Evolutionary conservation across 2,888 invertebrate genomes (phyloP).

Genomic region (Scaptomyza polygonia): DNA sequence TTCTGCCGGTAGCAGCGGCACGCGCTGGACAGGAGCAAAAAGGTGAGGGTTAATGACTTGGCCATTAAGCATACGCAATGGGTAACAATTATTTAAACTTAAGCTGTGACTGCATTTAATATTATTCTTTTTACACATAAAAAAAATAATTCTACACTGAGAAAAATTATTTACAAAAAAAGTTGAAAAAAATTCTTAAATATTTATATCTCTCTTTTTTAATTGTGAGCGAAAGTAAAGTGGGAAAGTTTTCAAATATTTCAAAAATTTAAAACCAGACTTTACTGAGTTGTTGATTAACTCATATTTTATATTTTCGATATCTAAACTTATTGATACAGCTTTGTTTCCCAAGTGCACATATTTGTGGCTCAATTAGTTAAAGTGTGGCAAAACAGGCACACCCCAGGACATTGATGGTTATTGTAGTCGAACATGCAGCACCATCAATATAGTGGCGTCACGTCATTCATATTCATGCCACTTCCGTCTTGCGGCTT

Average conservation of each 20-base stretch:
- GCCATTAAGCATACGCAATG: slow-evolving; percentile 64
- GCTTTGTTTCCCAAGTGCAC: not conserved
- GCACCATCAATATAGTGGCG: slow-evolving; percentile 14
- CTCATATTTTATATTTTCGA: no score
- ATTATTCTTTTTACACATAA: not conserved
- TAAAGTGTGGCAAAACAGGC: slow-evolving; percentile 51
- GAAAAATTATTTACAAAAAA: not conserved
- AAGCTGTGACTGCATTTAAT: slow-evolving; percentile 8
- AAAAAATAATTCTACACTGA: not conserved
- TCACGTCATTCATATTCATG: slow-evolving; percentile 60
- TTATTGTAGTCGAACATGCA: slow-evolving; percentile 68
- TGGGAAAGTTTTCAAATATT: no score
- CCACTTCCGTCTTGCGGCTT: slow-evolving; percentile 6
- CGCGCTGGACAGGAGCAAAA: slow-evolving; percentile 75
- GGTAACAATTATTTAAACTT: slow-evolving; percentile 13
- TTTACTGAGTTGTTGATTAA: no score
- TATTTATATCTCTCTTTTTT: no score
- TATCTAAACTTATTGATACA: no score
- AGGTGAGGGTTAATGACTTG: slow-evolving; percentile 62
- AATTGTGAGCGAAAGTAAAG: no score
- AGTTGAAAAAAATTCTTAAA: no score
- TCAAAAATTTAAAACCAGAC: no score
- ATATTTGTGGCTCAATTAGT: slow-evolving; percentile 62
- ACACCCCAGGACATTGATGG: slow-evolving; percentile 64
- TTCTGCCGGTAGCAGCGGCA: slow-evolving; percentile 52